A percentile compares a stretch with the other conserved stretches of the same genome.
phyloP scores from a whole-genome alignment of 2,888 invertebrate species.

The Iphiclides podalirius region DNA sequence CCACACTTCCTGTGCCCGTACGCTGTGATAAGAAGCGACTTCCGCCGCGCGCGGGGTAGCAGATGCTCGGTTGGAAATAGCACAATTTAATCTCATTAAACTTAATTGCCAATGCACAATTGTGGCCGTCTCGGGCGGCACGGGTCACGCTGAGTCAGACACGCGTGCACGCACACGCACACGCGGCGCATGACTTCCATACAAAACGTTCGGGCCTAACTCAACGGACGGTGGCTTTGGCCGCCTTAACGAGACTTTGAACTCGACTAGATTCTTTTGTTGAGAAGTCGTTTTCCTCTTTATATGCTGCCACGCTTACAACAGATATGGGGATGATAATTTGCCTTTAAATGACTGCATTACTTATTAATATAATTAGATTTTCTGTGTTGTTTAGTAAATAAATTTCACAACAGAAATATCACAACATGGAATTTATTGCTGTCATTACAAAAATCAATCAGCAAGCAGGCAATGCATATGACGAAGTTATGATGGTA shows the following conservation, averaged over 20 bases:
- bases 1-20: constrained; percentile 41
- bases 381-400: too few species aligned
- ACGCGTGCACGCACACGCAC: constrained; percentile 28
- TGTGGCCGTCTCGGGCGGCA: constrained; percentile 57
- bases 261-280: constrained; percentile 8
- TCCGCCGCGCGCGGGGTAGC: constrained; percentile 43
- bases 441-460: not conserved
- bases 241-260: constrained; percentile 35
- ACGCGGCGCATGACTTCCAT: constrained; percentile 41
- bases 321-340: not conserved
- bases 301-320: not conserved
- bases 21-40: constrained; percentile 47
- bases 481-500: too few species aligned
- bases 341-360: not conserved
- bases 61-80: constrained; percentile 61
- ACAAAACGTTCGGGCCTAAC: constrained; percentile 48
- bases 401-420: not conserved
- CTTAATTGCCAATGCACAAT: constrained; percentile 71
- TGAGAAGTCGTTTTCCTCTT: constrained; percentile 15
- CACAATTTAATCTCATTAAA: constrained; percentile 68
- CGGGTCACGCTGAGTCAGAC: constrained; percentile 60
- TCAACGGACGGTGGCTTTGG: constrained; percentile 39
- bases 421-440: not conserved
- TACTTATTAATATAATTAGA: too few species aligned
- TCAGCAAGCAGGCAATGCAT: too few species aligned